Base-by-base conservation (phyloP, 2,797 vertebrate genomes). In the Sylvia borin region DNA sequence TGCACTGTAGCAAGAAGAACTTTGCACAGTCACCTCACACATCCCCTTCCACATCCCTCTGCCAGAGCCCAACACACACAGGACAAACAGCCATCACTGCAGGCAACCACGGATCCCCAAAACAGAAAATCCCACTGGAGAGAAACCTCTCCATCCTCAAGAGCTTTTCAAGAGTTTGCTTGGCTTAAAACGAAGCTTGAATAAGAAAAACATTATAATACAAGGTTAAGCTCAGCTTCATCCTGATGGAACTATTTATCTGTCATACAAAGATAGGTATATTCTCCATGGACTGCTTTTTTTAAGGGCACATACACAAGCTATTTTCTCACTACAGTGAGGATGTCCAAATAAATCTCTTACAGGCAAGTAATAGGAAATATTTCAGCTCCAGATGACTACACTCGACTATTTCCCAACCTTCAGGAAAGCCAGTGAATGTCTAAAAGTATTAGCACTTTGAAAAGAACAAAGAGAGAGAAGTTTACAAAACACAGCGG, bases 321-420 rank as follows among this genome's bases (percentile, higher is more conserved):
- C 43, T 94, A 95, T 96, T 93, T 94, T 91, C 92, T 92, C 91
- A 92, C 67, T 83, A 65, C 62, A 81, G 47, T 7, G 22, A 83
- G 53, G 75, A 85, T 91, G 85, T 72, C 91, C 76, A 95, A 90
- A 96, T 95, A 96, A 93, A 95, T 95, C 95, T 94, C 58, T 70
- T 93, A 62, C 51, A 76, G 55, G 54, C 54, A 92, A 91, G 93
- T 84, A 90, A 86, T 58, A 86, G 66, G 76, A 95, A 95, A 95
- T 96, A 96, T 95, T 96, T 96, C 94, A 96, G 94, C 92, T 94
- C 48, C 94, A 95, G 85, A 72, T 97, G 96, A 95, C 94, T 96
- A 95, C 79, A 90, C 85, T 45, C 8, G 31, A 86, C 93, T 90
- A 81, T 86, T 90, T 75, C 40, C 87, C 79, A 95, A 73, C 76